phyloP scores from a whole-genome alignment of 2,797 vertebrate species.

The Sebastes minor region DNA sequence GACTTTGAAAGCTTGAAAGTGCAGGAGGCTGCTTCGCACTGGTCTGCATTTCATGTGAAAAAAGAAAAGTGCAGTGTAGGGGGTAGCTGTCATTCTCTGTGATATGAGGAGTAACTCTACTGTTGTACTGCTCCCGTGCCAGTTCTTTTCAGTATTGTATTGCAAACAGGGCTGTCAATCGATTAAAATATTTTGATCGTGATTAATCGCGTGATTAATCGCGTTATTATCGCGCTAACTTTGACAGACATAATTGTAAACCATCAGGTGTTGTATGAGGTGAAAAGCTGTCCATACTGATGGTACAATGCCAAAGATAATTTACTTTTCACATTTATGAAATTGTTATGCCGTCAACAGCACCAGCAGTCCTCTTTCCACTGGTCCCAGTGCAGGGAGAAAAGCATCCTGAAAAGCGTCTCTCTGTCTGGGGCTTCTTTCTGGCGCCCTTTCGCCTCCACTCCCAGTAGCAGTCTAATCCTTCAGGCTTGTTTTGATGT shows the following conservation, averaged over 20 bases:
- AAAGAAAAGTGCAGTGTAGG: not conserved
- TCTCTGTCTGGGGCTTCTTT: constrained; percentile 41
- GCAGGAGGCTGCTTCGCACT: constrained; percentile 6
- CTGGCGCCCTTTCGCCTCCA: constrained; percentile 16
- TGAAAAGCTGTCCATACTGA: not conserved
- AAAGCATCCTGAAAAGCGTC: constrained; percentile 25
- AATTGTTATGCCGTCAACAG: not conserved
- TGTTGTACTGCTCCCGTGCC: too few species aligned
- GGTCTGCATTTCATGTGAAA: not conserved
- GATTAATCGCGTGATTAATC: too few species aligned
- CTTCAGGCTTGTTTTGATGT: constrained; percentile 62
- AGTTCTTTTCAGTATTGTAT: not conserved
- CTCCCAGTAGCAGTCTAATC: constrained; percentile 31
- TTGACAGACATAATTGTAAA: too few species aligned
- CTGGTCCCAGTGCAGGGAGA: constrained; percentile 4
- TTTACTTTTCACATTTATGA: not conserved
- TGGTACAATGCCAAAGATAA: not conserved
- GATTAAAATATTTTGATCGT: too few species aligned
- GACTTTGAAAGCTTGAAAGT: constrained; percentile 6
- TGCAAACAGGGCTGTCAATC: not conserved
- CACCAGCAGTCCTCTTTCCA: not conserved
- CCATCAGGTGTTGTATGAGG: not conserved
- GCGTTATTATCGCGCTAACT: too few species aligned
- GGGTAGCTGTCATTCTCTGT: not conserved
- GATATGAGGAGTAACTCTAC: not conserved